Base-by-base conservation (phyloP, 2,888 invertebrate species). In the Lacanobia wlatinum region DNA sequence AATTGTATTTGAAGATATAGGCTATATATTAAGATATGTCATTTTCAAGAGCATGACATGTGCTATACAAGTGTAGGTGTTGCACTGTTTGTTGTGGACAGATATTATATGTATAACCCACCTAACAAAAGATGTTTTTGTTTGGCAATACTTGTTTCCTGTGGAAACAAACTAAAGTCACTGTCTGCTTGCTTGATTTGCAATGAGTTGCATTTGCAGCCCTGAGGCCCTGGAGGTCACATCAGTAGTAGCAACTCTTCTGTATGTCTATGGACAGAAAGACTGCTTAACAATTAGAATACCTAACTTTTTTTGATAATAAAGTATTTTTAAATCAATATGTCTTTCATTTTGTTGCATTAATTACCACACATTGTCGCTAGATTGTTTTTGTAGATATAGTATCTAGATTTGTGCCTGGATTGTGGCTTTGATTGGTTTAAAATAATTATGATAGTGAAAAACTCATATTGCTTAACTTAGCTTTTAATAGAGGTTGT, bases 221-320 rank as follows among this genome's bases (percentile, higher is more conserved):
- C 48, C 28, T 12, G 38, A 56, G 5, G 18, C 38, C 60, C 56
- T 46, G 61, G 53, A 50, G 40, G 48, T 73, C 52, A 58, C 61
- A 55, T 67, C 58, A 68, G 21, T 48, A 70, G 62, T 58, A 46
- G 50, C 61, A 65, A 76, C 60, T 76, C 40, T 73, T 69, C 78
- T 73, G 52, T 58, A 76, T 66, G 58, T 80, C 63, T 53, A 65
- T 77, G 81, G 70, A 75, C 70, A 69, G 69, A 70, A 87, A 89
- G 90, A 90, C 90, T 90, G 90, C 89, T 86, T 87, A 87, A 78
- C 38, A 86, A 84, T 82, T 85, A 85, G 81, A 78, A 76, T 84
- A 34, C 34, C 34, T 34, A 34, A 34, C 5, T 34, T 34, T 34
- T 28, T 84, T 86, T 83, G 23, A 72, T 83, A 86, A 83, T 84